Conservation (phyloP, 1,140 invertebrate genomes). For the Hylyphantes graminicola region DNA sequence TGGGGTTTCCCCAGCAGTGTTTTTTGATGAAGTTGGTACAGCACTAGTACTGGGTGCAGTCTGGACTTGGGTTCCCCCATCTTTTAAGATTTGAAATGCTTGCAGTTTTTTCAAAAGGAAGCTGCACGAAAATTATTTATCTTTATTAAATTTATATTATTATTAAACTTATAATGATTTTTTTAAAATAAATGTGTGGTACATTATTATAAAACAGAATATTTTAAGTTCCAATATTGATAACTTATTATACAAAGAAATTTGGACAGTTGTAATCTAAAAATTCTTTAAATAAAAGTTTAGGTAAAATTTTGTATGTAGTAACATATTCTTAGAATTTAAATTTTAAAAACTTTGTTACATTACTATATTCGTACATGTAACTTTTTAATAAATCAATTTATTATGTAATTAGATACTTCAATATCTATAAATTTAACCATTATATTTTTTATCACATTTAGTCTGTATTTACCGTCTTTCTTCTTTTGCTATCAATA, state of each 20-base stretch:
- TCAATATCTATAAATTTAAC: no score
- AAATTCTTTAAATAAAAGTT: background rate
- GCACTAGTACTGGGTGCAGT: slow-evolving; percentile 12
- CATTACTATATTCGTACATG: background rate
- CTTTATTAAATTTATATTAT: background rate
- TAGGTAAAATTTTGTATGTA: background rate
- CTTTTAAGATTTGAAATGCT: slow-evolving; percentile 45
- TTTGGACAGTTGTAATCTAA: background rate
- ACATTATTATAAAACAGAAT: background rate
- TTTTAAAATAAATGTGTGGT: background rate
- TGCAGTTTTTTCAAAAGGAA: slow-evolving; percentile 52
- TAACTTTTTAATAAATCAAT: no score
- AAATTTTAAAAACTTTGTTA: background rate
- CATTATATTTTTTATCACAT: no score
- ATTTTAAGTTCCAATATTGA: background rate
- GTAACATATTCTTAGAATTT: background rate
- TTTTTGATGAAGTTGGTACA: slow-evolving; percentile 1
- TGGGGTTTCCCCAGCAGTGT: background rate
- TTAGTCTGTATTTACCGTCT: slow-evolving; percentile 71
- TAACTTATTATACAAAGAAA: no score
- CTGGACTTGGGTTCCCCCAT: slow-evolving; percentile 30
- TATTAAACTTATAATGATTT: background rate
- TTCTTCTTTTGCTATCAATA: slow-evolving; percentile 80
- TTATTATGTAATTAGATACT: no score
- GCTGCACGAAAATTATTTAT: background rate